These are phyloP conservation scores for Drosophila affinis DNA, from an alignment of 2,888 invertebrate genomes.

Conservation along the genomic window DNA sequence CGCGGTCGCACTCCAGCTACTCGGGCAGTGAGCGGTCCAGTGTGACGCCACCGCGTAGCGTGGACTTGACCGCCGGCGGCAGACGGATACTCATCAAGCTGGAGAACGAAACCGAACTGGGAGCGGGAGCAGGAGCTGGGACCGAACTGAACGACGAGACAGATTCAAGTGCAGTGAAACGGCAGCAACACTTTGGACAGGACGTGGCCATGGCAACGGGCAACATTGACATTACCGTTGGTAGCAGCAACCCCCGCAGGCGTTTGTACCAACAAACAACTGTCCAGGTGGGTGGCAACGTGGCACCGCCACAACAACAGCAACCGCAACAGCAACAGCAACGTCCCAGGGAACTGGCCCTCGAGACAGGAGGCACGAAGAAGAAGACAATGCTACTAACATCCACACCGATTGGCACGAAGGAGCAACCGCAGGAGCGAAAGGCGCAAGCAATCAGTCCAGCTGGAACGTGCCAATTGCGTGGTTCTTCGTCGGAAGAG, in stretches of 20 bases:
- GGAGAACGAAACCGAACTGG: conserved; percentile 69
- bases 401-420: conserved; percentile 75
- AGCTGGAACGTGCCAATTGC: conserved; percentile 80
- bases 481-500: conserved; percentile 81
- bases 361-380: conserved; percentile 61
- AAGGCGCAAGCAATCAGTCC: conserved; percentile 55
- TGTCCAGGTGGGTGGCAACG: conserved; percentile 73
- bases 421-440: conserved; percentile 72
- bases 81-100: conserved; percentile 80
- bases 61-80: conserved; percentile 81
- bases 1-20: conserved; percentile 71
- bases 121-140: conserved; percentile 28
- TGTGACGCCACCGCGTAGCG: conserved; percentile 76
- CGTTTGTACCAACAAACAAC: conserved; percentile 75
- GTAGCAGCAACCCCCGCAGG: conserved; percentile 78
- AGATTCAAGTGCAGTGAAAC: conserved; percentile 71
- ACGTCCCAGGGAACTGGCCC: conserved; percentile 68
- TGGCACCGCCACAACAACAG: conserved; percentile 54
- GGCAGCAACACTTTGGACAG: conserved; percentile 67
- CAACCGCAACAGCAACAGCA: conserved; percentile 10
- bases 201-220: conserved; percentile 74
- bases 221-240: conserved; percentile 82
- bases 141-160: conserved; percentile 64
- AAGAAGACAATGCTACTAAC: conserved; percentile 77
- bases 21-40: conserved; percentile 72